Base-by-base conservation (phyloP, 1,140 invertebrate species). In the Zaprionus camerounensis region DNA sequence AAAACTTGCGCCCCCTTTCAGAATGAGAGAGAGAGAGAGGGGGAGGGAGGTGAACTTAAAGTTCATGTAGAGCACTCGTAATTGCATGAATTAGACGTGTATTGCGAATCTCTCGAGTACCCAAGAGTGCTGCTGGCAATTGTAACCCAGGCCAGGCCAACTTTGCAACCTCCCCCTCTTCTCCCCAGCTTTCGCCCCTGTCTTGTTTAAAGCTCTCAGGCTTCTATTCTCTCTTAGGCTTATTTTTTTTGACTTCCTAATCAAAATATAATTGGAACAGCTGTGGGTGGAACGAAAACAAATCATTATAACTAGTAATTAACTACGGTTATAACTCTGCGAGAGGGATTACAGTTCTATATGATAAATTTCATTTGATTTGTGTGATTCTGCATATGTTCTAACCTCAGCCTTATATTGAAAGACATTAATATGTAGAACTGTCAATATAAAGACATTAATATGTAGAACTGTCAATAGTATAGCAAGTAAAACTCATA, bases 21-120 rank as follows among this genome's bases (percentile, higher is more conserved):
- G 67, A 44, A 7, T 2, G 28, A 34, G 28, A 49, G 5, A 31
- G 22, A 17, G 6, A 17, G 41, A 51, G 22, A 41, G 22, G 28
- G 38, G 34, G 22, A 44, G 38, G 34, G 72, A 55, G 7, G 51
- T 36, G 57, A 76, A 71, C 61, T 76, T 71, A 46, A 76, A 76
- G 73, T 76, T 74, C 80, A 63, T 75, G 73, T 88, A 57, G 67
- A 75, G 72, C 72, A 75, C 70, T 64, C 67, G 59, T 65, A 87
- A 86, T 87, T 87, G 69, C 74, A 71, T 71, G 58, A 82, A 66
- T 72, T 46, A 68, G 78, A 64, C 72, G 72, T 70, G 72, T 71
- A 75, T 75, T 75, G 72, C 72, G 57, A 71, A 75, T 64, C 72
- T 75, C 53, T 57, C 38, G 59, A 22, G 67, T 26, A 22, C 55